These are phyloP conservation scores for Ormyrus pomaceus DNA, from an alignment of 2,888 invertebrate genomes.

Conservation along the genomic window DNA sequence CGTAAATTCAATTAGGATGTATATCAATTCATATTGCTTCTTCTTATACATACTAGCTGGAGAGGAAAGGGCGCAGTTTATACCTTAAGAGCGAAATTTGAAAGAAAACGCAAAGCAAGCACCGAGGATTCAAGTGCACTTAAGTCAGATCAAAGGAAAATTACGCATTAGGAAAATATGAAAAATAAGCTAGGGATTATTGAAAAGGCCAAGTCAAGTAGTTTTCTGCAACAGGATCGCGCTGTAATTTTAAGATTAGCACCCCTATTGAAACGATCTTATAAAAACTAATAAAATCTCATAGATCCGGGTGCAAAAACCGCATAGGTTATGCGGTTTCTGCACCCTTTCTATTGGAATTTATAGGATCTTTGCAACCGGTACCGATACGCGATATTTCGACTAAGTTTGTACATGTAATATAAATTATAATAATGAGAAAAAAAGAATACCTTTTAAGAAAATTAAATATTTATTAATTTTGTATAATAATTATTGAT, in stretches of 20 bases:
- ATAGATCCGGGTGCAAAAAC: too few relatives aligned
- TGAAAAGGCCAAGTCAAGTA: neutral
- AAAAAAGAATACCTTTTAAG: too few relatives aligned
- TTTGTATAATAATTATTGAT: too few relatives aligned
- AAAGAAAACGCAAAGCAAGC: conserved; percentile 15
- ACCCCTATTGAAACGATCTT: neutral
- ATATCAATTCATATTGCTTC: neutral
- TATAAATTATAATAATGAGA: too few relatives aligned
- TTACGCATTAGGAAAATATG: conserved; percentile 47
- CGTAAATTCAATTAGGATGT: conserved; percentile 35
- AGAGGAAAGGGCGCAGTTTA: neutral
- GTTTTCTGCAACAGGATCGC: conserved; percentile 1
- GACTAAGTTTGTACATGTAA: too few relatives aligned
- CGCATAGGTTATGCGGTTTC: too few relatives aligned
- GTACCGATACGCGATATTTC: too few relatives aligned
- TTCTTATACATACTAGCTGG: neutral
- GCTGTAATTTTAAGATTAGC: conserved; percentile 22
- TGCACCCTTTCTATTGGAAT: too few relatives aligned
- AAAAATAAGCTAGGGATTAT: conserved; percentile 27
- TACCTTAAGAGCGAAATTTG: conserved; percentile 18
- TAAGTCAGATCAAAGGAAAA: conserved; percentile 42
- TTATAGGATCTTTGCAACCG: too few relatives aligned
- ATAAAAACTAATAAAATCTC: too few relatives aligned
- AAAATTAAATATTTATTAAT: too few relatives aligned
- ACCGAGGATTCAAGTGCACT: conserved; percentile 26